Evolutionary conservation across 2,888 invertebrate genomes (phyloP).

Genomic region (Sympetrum striolatum): DNA sequence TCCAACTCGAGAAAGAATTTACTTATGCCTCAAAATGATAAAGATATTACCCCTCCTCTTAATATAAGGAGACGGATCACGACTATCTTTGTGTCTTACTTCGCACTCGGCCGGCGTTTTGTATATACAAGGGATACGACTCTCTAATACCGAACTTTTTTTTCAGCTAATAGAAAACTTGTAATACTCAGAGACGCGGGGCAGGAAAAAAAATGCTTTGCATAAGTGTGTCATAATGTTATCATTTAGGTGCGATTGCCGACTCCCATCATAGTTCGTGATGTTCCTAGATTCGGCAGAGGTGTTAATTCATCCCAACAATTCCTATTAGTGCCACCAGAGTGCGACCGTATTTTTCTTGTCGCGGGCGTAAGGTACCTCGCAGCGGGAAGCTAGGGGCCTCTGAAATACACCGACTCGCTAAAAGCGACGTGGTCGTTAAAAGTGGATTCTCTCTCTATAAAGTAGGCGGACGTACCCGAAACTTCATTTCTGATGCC

Average conservation of each 20-base stretch:
- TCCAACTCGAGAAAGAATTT: no score
- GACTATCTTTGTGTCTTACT: background rate
- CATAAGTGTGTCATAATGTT: background rate
- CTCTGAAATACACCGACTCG: background rate
- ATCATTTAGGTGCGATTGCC: background rate
- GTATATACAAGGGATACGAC: background rate
- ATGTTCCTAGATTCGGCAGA: background rate
- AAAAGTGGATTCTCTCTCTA: background rate
- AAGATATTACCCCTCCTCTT: background rate
- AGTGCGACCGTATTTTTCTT: background rate
- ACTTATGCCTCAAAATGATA: no score
- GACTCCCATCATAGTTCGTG: background rate
- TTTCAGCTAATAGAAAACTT: background rate
- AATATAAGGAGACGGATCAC: background rate
- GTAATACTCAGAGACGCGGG: background rate
- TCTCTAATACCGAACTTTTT: background rate
- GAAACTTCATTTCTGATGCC: background rate
- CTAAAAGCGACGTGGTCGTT: background rate
- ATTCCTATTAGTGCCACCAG: background rate
- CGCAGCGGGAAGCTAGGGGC: background rate
- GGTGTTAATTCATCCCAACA: background rate
- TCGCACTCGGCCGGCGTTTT: background rate
- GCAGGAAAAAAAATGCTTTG: background rate
- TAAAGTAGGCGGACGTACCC: background rate
- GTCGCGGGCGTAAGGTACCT: background rate